A percentile compares a stretch with the other conserved stretches of the same genome.
Evolutionary conservation across 2,797 vertebrate genomes (phyloP).

Genomic region (Sebastes hubbsi): DNA sequence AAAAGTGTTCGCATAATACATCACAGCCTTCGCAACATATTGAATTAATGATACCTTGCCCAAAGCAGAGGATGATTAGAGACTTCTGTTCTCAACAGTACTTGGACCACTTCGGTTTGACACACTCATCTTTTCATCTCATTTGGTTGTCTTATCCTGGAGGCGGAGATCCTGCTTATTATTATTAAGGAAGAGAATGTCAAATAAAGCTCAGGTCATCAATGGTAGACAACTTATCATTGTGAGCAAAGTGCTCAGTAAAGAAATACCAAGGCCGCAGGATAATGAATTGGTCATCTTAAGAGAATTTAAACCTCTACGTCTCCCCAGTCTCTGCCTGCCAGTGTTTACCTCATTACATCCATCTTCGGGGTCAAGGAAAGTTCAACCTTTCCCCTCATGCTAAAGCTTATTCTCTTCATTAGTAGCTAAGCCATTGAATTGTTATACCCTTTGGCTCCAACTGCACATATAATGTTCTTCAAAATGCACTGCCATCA

Average conservation of each 20-base stretch:
- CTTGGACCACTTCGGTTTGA: background rate
- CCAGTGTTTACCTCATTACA: slow-evolving; percentile 18
- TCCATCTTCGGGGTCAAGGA: slow-evolving; percentile 7
- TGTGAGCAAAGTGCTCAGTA: background rate
- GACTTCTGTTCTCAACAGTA: slow-evolving; percentile 27
- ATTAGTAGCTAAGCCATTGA: slow-evolving; percentile 14
- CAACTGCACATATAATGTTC: slow-evolving; percentile 6
- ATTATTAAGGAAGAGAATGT: background rate
- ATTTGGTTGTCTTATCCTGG: slow-evolving; percentile 19
- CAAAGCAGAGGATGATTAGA: slow-evolving; percentile 21
- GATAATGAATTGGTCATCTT: background rate
- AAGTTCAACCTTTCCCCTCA: slow-evolving; percentile 26
- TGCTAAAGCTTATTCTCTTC: slow-evolving; percentile 6
- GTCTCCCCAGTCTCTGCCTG: background rate
- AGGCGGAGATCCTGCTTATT: background rate
- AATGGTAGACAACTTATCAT: background rate
- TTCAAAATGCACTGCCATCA: background rate
- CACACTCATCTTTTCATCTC: slow-evolving; percentile 7
- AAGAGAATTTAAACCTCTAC: background rate
- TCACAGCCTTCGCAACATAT: slow-evolving; percentile 30
- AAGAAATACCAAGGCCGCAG: background rate
- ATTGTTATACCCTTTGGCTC: slow-evolving; percentile 2
- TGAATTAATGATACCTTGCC: slow-evolving; percentile 47
- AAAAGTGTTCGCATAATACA: slow-evolving; percentile 29
- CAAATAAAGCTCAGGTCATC: slow-evolving; percentile 1